Evolutionary conservation across 2,888 invertebrate species (phyloP), one percentile per base, ranked within the genome.

Genomic region (Eretmocerus hayati): DNA sequence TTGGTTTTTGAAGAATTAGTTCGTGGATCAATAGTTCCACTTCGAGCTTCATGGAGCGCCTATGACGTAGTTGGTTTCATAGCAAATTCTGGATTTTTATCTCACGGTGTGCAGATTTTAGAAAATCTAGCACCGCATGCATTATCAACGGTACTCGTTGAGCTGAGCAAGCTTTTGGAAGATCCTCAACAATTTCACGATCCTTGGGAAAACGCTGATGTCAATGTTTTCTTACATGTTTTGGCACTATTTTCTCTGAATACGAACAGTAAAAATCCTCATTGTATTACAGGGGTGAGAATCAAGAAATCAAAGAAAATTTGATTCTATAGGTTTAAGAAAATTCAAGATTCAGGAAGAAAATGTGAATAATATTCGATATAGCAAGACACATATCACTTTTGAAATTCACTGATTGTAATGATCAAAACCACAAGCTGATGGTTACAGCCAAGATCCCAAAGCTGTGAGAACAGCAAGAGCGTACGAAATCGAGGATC

Each of bases 1-100:
- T 42, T 60, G 5, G 59, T 66, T 9, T 64, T 71, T n/a, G 62
- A 63, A 39, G 71, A 71, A 57, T 37, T 71, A 21, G 62, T 71
- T 30, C 62, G 65, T 22, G 64, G 62, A 30, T 66, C 62, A 4
- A 62, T 69, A 19, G 63, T 62, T 23, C 69, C 71, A 4, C 50
- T 71, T 6, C 58, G 65, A 53, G 59, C 61, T 33, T 64, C 65
- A 2, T 71, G 71, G 71, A 64, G 56, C 23, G 62, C 62, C 5
- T 63, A 58, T 35, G 60, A 66, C 32, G 59, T 67, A n/a, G 61
- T 64, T 9, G 58, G 62, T 23, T 69, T 71, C 36, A 58, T 70
- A 16, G 60, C 66, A 1, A 61, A 60, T 11, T 63, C 64, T 2
- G 64, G 65, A 19, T 62, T 59, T 40, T 62, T 70, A 26, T 53